These are phyloP conservation scores for Drosophila birchii DNA, from an alignment of 2,888 invertebrate species.

Conservation along the genomic window DNA sequence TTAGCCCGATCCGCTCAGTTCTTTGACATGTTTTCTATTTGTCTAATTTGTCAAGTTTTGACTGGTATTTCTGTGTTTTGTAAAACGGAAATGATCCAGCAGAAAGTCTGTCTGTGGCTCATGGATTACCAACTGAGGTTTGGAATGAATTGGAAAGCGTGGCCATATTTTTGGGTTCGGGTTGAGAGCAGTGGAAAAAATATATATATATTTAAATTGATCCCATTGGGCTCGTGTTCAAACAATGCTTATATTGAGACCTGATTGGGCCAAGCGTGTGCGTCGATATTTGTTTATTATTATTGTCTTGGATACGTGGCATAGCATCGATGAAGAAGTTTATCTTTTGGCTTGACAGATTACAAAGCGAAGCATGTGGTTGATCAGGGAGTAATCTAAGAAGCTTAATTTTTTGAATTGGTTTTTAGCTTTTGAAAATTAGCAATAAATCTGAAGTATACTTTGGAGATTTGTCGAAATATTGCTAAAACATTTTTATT, in stretches of 20 bases:
- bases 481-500: too few species aligned
- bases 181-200: not conserved
- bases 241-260: constrained; percentile 61
- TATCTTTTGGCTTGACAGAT: constrained; percentile 6
- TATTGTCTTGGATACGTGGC: constrained; percentile 46
- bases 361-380: not conserved
- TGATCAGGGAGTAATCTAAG: not conserved
- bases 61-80: constrained; percentile 25
- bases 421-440: not conserved
- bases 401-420: constrained; percentile 7
- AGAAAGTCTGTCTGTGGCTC: constrained; percentile 43
- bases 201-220: constrained; percentile 66
- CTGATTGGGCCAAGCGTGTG: constrained; percentile 41
- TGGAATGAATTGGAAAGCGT: constrained; percentile 51
- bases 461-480: not conserved
- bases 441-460: not conserved
- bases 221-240: constrained; percentile 68
- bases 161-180: constrained; percentile 40
- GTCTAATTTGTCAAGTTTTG: constrained; percentile 74
- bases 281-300: constrained; percentile 32
- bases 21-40: constrained; percentile 78
- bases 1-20: constrained; percentile 51
- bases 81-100: constrained; percentile 75
- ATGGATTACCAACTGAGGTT: constrained; percentile 31
- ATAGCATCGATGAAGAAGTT: constrained; percentile 37